Evolutionary conservation across 2,113 vertebrate species (phyloP).

Genomic region (Mustelus asterias): DNA sequence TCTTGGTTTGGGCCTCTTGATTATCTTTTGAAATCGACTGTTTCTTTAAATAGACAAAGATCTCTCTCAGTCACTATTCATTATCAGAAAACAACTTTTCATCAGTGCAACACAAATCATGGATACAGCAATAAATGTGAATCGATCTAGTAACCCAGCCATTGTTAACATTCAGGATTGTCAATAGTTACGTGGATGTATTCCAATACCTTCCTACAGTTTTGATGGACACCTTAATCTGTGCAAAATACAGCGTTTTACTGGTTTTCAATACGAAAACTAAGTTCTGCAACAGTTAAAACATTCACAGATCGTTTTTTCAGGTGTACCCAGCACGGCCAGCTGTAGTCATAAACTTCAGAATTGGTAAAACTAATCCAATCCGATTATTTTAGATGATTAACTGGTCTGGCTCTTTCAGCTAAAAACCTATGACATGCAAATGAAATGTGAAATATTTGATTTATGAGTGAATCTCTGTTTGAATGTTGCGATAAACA

Average conservation of each 20-base stretch:
- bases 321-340: background rate
- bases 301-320: background rate
- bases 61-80: background rate
- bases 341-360: background rate
- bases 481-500: no score
- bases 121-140: background rate
- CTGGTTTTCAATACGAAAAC: background rate
- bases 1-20: background rate
- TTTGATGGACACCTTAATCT: background rate
- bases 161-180: background rate
- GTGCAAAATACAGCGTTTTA: background rate
- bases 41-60: background rate
- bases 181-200: background rate
- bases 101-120: background rate
- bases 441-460: no score
- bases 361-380: background rate
- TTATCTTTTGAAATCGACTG: background rate
- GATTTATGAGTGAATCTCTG: no score
- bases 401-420: background rate
- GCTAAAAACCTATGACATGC: no score
- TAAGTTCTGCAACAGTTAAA: background rate
- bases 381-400: background rate
- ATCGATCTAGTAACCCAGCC: background rate
- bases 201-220: no score
- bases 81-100: background rate